Conservation (phyloP, 2,888 invertebrate species). For the Limenitis camilla region DNA sequence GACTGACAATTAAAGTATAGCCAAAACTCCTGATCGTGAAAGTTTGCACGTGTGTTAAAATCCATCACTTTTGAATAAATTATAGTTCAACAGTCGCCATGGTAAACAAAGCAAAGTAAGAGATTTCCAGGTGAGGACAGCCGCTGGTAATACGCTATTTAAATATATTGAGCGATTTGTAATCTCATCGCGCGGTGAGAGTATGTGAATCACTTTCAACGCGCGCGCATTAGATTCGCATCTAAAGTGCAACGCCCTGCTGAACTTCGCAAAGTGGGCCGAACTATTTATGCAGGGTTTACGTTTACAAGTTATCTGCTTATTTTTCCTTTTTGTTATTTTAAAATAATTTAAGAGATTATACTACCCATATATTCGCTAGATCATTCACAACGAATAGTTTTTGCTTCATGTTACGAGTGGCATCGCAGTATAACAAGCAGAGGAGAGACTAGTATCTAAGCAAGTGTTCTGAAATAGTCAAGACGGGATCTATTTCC, state of each 20-base stretch:
- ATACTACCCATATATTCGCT: slow-evolving; percentile 13
- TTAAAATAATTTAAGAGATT: no score
- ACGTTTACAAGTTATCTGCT: no score
- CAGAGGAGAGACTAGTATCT: slow-evolving; percentile 48
- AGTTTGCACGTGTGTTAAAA: no score
- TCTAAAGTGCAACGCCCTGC: slow-evolving; percentile 66
- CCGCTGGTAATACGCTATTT: no score
- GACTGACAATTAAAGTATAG: no score
- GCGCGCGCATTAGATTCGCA: slow-evolving; percentile 51
- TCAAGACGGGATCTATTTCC: slow-evolving; percentile 71
- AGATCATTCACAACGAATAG: slow-evolving; percentile 22
- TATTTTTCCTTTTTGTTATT: no score
- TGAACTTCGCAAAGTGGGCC: slow-evolving; percentile 64
- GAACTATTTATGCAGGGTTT: not conserved
- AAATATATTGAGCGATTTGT: slow-evolving; percentile 11
- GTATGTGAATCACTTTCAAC: slow-evolving; percentile 62
- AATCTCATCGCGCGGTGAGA: slow-evolving; percentile 24
- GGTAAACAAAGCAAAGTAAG: no score
- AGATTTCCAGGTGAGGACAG: no score
- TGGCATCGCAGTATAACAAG: slow-evolving; percentile 32
- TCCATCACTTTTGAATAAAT: no score
- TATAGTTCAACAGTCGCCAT: no score
- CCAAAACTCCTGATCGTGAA: no score
- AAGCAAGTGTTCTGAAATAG: slow-evolving; percentile 68
- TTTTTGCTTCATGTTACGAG: slow-evolving; percentile 53